Percentiles rank a stretch among this genome's conserved stretches.
These are phyloP conservation scores for Hirtodrosophila cameraria DNA, from an alignment of 2,888 invertebrate species.

Conservation along the genomic window DNA sequence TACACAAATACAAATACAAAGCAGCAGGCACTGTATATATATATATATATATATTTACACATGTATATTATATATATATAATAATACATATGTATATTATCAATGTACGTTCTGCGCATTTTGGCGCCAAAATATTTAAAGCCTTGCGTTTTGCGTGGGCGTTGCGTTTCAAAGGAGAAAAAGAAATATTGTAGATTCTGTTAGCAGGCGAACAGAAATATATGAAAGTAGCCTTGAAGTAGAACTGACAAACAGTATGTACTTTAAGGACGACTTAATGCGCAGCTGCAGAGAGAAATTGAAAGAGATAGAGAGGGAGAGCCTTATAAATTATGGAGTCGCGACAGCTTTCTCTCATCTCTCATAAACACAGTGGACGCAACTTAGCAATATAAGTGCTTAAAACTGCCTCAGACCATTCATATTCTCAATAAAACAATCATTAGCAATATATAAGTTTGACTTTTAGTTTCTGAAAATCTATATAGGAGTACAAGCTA, in stretches of 20 bases:
- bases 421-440: too few relatives aligned
- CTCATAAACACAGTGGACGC: too few relatives aligned
- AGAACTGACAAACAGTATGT: not conserved
- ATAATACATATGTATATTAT: conserved; percentile 53
- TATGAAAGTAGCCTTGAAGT: not conserved
- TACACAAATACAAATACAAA: conserved; percentile 2
- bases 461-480: too few relatives aligned
- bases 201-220: conserved; percentile 72
- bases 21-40: not conserved
- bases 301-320: not conserved
- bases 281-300: conserved; percentile 53
- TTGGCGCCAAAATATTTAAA: conserved; percentile 56
- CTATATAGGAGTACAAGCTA: too few relatives aligned
- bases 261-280: conserved; percentile 29
- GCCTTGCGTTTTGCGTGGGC: conserved; percentile 75
- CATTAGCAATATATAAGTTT: too few relatives aligned
- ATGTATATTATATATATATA: conserved; percentile 5
- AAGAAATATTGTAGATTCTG: conserved; percentile 82
- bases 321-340: not conserved
- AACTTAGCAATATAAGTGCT: too few relatives aligned
- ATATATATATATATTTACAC: conserved; percentile 4
- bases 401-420: too few relatives aligned
- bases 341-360: too few relatives aligned
- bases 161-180: conserved; percentile 77
- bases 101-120: conserved; percentile 48